phyloP scores from a whole-genome alignment of 2,888 invertebrate species.

The Eupithecia exiguata region DNA sequence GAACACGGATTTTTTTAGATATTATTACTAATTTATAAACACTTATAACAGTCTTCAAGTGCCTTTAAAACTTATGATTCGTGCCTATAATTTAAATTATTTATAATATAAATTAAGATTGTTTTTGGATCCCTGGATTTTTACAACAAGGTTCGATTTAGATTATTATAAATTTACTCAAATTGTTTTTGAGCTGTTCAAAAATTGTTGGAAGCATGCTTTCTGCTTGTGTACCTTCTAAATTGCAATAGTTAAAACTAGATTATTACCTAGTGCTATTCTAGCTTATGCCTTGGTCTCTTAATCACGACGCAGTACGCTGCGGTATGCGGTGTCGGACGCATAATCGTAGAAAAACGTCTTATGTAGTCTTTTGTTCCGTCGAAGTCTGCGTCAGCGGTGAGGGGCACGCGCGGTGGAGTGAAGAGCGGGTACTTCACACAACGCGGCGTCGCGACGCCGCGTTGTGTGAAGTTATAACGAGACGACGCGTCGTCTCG shows the following conservation, averaged over 20 bases:
- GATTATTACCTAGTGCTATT: conserved; percentile 35
- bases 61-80: conserved; percentile 68
- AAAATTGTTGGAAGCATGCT: conserved; percentile 30
- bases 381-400: no score
- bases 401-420: no score
- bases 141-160: conserved; percentile 32
- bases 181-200: conserved; percentile 25
- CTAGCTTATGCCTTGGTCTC: background rate
- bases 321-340: no score
- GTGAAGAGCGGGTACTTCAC: no score
- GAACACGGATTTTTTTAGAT: conserved; percentile 47
- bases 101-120: conserved; percentile 28
- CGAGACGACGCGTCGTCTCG: no score
- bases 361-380: no score
- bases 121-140: conserved; percentile 30
- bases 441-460: no score
- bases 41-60: conserved; percentile 53
- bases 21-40: conserved; percentile 49
- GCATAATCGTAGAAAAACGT: no score
- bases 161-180: background rate
- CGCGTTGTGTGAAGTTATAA: no score
- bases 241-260: conserved; percentile 36
- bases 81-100: conserved; percentile 58
- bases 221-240: conserved; percentile 22
- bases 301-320: background rate